A percentile compares a stretch with the other conserved stretches of the same genome.
These are phyloP conservation scores for Triplophysa siluroides DNA, from an alignment of 2,113 vertebrate species.

Conservation along the genomic window DNA sequence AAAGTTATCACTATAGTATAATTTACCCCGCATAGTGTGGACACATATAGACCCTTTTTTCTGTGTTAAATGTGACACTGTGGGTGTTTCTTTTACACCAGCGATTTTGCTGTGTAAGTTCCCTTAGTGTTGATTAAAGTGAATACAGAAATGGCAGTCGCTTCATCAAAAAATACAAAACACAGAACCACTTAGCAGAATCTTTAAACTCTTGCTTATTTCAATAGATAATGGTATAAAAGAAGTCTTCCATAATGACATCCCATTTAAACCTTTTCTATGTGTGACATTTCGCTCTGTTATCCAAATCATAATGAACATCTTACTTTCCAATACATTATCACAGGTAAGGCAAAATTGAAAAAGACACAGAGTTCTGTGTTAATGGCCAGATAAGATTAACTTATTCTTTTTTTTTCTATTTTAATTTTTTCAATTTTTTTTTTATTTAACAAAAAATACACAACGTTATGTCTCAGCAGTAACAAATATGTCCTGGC, in stretches of 20 bases:
- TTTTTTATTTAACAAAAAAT: neutral
- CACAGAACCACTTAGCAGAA: neutral
- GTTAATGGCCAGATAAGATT: neutral
- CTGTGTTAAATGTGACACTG: no score
- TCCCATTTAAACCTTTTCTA: neutral
- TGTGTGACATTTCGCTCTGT: neutral
- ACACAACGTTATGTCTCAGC: neutral
- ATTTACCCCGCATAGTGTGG: no score
- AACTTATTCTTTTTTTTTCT: neutral
- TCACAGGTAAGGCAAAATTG: constrained; percentile 1
- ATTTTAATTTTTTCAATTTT: neutral
- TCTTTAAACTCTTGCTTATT: neutral
- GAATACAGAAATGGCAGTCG: constrained; percentile 4
- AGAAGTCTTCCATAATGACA: neutral
- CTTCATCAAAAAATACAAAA: neutral
- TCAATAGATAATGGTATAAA: neutral
- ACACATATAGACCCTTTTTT: no score
- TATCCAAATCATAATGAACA: constrained; percentile 18
- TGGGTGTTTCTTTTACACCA: no score
- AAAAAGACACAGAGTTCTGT: neutral
- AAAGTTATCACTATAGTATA: no score
- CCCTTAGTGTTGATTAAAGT: neutral
- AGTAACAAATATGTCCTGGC: neutral
- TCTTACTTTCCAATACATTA: neutral
- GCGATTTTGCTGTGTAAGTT: neutral